A percentile compares a stretch with the other conserved stretches of the same genome.
Conservation (phyloP, 53 echinoderm and acorn worm species). For the Holothuria scabra region DNA sequence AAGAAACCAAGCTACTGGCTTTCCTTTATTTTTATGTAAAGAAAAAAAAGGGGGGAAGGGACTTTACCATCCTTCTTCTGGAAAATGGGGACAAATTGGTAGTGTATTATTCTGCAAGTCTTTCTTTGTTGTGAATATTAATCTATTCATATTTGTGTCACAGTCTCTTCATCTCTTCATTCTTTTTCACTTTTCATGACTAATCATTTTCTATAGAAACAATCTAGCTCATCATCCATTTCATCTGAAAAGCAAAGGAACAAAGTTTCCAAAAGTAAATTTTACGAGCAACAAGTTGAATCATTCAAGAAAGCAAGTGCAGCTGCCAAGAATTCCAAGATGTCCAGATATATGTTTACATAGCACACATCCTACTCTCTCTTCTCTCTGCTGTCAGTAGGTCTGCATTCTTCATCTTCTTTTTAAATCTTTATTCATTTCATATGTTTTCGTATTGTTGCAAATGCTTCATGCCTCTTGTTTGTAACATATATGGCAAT, state of each 20-base stretch:
- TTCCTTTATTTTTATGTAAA: no score
- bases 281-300: conserved; percentile 37
- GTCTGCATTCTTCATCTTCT: not conserved
- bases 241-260: conserved; percentile 28
- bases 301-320: conserved; percentile 34
- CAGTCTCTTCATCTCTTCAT: not conserved
- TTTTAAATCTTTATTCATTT: no score
- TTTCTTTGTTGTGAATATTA: not conserved
- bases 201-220: conserved; percentile 17
- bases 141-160: not conserved
- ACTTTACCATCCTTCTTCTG: no score
- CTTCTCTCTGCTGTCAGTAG: conserved; percentile 1
- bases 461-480: no score
- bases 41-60: no score
- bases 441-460: no score
- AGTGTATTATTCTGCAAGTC: not conserved
- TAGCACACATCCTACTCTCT: not conserved
- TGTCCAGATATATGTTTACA: conserved; percentile 42
- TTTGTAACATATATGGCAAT: no score
- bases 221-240: not conserved
- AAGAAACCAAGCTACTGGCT: no score
- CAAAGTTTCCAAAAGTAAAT: conserved; percentile 40
- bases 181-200: conserved; percentile 2
- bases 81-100: no score
- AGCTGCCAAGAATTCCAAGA: conserved; percentile 23